Evolutionary conservation across 2,797 vertebrate species (phyloP).

Genomic region (Siniperca scherzeri): DNA sequence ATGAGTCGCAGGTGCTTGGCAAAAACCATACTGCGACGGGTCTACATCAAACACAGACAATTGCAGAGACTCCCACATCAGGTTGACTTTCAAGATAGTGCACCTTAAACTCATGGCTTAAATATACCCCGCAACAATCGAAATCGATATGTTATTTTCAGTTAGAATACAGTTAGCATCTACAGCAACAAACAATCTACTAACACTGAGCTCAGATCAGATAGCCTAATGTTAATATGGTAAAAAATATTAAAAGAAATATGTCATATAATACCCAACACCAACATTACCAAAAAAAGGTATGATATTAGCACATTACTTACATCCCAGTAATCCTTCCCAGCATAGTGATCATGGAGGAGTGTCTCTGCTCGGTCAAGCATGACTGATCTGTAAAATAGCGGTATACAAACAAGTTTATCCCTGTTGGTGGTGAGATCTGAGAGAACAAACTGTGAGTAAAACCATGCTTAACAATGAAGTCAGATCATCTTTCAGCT

Average conservation of each 20-base stretch:
- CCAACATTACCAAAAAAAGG: background rate
- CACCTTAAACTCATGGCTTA: background rate
- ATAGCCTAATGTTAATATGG: background rate
- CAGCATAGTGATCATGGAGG: constrained; percentile 97
- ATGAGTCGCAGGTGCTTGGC: constrained; percentile 92
- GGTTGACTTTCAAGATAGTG: background rate
- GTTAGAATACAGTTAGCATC: background rate
- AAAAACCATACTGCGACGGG: constrained; percentile 98
- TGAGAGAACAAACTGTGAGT: background rate
- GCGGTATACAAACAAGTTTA: background rate
- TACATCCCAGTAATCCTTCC: constrained; percentile 98
- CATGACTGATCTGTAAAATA: constrained; percentile 92
- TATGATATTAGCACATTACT: constrained; percentile 46
- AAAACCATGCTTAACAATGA: constrained; percentile 13
- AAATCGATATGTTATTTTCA: background rate
- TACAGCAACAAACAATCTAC: background rate
- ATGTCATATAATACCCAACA: background rate
- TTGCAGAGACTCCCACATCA: background rate
- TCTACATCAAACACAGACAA: constrained; percentile 80
- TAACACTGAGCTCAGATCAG: background rate
- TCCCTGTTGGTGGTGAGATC: background rate
- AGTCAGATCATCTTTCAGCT: constrained; percentile 15
- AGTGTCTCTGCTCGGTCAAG: constrained; percentile 97
- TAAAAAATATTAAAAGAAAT: background rate
- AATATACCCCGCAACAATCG: background rate